A percentile compares a stretch with the other conserved stretches of the same genome.
phyloP scores from a whole-genome alignment of 1,140 invertebrate species.

The Matsumurasca onukii region DNA sequence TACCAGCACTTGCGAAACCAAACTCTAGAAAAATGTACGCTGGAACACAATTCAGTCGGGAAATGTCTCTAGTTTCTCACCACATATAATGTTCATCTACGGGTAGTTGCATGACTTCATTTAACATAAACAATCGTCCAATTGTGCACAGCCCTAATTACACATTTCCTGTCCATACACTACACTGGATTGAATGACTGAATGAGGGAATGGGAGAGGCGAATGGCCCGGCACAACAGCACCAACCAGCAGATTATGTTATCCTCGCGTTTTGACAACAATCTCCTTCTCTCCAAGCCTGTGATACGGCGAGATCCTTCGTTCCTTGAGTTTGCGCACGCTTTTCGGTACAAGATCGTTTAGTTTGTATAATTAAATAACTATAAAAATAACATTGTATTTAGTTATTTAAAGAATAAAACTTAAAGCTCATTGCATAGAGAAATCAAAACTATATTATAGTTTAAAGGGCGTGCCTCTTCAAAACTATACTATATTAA shows the following conservation, averaged over 20 bases:
- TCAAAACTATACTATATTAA: no score
- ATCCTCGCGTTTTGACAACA: slow-evolving; percentile 22
- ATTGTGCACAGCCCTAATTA: slow-evolving; percentile 17
- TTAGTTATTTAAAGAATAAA: no score
- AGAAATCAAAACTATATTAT: no score
- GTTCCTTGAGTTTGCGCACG: slow-evolving; percentile 23
- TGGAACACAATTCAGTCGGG: not conserved
- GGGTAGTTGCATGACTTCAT: not conserved
- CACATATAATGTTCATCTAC: not conserved
- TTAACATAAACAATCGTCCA: slow-evolving; percentile 17
- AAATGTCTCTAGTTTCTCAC: not conserved
- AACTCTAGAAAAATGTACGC: not conserved
- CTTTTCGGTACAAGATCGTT: slow-evolving; percentile 11
- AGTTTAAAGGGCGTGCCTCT: no score
- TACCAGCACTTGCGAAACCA: slow-evolving; percentile 8
- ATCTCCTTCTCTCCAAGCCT: not conserved
- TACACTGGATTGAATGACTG: slow-evolving; percentile 16
- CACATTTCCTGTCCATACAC: slow-evolving; percentile 18
- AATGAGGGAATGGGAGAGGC: no score
- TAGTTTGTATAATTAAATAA: no score
- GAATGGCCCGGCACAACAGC: slow-evolving; percentile 21
- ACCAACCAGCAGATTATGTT: slow-evolving; percentile 25
- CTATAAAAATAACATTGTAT: no score
- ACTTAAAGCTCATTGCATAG: no score
- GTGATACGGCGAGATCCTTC: not conserved